phyloP scores from a whole-genome alignment of 1,140 invertebrate genomes.

The Tachypleus tridentatus region DNA sequence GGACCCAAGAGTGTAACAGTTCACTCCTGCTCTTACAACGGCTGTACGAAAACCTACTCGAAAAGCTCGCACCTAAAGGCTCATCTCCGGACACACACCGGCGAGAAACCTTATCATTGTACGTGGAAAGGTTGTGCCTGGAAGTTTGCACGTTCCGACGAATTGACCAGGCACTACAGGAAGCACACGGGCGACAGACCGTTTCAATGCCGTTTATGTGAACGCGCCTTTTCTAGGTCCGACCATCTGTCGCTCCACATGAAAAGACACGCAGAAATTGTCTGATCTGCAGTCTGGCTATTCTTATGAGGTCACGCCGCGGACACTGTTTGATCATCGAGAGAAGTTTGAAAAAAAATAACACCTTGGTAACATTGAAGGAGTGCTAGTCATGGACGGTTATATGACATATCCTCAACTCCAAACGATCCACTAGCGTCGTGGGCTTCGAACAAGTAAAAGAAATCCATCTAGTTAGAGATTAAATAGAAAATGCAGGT shows the following conservation, averaged over 20 bases:
- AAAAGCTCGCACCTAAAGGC: conserved; percentile 58
- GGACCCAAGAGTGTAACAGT: conserved; percentile 37
- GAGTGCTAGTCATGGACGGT: too few species aligned
- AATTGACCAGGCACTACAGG: conserved; percentile 39
- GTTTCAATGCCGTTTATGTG: conserved; percentile 33
- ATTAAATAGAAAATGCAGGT: too few species aligned
- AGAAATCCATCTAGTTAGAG: too few species aligned
- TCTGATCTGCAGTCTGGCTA: not conserved
- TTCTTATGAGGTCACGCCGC: too few species aligned
- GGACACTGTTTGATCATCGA: too few species aligned
- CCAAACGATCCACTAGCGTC: too few species aligned
- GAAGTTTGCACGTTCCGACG: conserved; percentile 46
- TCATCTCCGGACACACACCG: conserved; percentile 49
- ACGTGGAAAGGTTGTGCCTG: conserved; percentile 44
- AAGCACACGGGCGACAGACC: conserved; percentile 35
- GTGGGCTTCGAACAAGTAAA: too few species aligned
- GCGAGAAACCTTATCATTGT: conserved; percentile 46
- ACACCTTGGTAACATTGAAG: too few species aligned
- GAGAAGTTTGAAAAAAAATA: too few species aligned
- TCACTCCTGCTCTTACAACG: conserved; percentile 48
- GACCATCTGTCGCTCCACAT: conserved; percentile 40
- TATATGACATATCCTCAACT: too few species aligned
- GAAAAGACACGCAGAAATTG: conserved; percentile 33
- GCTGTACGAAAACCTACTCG: conserved; percentile 54
- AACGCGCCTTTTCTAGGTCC: conserved; percentile 37